These are phyloP conservation scores for Nycticryphes semicollaris DNA, from an alignment of 2,113 vertebrate species.

Conservation along the genomic window DNA sequence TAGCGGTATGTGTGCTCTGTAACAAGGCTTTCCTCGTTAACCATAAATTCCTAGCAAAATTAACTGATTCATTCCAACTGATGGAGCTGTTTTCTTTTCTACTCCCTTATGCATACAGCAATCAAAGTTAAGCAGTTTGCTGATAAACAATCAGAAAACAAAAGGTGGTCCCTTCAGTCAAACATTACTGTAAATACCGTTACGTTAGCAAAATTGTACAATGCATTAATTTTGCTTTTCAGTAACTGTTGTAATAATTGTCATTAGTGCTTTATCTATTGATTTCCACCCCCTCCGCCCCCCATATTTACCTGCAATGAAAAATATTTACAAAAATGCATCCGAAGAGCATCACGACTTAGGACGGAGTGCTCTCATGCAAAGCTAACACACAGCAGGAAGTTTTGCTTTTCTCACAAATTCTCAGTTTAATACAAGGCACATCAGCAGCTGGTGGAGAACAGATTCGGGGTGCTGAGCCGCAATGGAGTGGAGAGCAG, in stretches of 20 bases:
- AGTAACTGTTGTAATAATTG: background rate
- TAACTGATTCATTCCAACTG: background rate
- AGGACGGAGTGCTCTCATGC: conserved; percentile 51
- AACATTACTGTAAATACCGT: background rate
- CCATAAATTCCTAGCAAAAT: background rate
- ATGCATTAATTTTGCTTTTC: background rate
- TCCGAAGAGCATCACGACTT: background rate
- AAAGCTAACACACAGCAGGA: conserved; percentile 63
- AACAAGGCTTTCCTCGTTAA: background rate
- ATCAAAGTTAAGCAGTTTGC: background rate
- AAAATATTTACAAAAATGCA: conserved; percentile 16
- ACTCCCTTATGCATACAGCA: background rate
- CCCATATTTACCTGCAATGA: background rate
- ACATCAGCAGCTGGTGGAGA: conserved; percentile 58
- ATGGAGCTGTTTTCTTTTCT: background rate
- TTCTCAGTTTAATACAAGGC: conserved; percentile 52
- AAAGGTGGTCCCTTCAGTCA: background rate
- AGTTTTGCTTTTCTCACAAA: conserved; percentile 64
- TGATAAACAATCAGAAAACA: background rate
- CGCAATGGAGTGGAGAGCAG: conserved; percentile 27
- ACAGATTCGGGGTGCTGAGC: conserved; percentile 49
- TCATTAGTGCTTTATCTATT: background rate
- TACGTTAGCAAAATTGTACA: background rate
- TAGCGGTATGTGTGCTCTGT: background rate
- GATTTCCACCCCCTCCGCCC: background rate